Percentiles rank a stretch among this genome's conserved stretches.
phyloP scores from a whole-genome alignment of 2,797 vertebrate genomes.

The Sebastes steindachneri region DNA sequence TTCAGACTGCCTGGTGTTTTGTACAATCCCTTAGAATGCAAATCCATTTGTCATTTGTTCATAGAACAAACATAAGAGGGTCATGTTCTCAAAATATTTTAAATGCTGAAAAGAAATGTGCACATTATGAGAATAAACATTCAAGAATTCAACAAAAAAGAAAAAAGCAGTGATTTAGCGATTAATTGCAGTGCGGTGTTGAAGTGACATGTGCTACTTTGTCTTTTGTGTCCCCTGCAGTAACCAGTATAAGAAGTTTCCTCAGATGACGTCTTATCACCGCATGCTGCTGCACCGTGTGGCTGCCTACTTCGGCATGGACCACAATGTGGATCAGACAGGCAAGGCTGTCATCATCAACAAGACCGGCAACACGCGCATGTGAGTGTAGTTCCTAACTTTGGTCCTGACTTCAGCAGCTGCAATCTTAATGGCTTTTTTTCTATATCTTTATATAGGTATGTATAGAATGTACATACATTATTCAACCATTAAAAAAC shows the following conservation, averaged over 20 bases:
- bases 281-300: conserved; percentile 98
- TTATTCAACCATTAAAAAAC: not conserved
- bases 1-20: not conserved
- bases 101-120: not conserved
- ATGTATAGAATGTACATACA: not conserved
- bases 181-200: not conserved
- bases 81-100: not conserved
- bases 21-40: not conserved
- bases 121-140: not conserved
- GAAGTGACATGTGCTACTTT: not conserved
- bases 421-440: not conserved
- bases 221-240: conserved; percentile 67
- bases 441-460: not conserved
- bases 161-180: not conserved
- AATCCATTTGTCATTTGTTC: not conserved
- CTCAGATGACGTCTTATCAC: conserved; percentile 99
- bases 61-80: not conserved
- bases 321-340: conserved; percentile 99
- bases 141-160: not conserved
- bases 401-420: not conserved
- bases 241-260: conserved; percentile 99
- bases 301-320: conserved; percentile 99
- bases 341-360: conserved; percentile 99
- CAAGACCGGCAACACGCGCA: conserved; percentile 98
- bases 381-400: conserved; percentile 81